Evolutionary conservation across 2,113 vertebrate genomes (phyloP).

Genomic region (Dipodomys spectabilis): DNA sequence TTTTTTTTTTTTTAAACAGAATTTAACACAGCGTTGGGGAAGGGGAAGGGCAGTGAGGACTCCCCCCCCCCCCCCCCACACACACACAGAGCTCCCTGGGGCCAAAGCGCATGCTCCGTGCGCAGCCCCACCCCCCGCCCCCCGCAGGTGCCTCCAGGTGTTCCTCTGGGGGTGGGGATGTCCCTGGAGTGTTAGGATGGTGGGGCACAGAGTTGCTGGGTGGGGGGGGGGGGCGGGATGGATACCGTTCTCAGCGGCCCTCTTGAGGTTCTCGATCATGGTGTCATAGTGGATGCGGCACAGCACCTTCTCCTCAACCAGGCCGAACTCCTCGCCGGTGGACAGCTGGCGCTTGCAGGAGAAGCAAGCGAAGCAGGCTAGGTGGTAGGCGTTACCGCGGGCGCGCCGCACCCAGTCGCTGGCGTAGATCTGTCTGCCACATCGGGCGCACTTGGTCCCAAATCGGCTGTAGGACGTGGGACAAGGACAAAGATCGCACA

Average conservation of each 20-base stretch:
- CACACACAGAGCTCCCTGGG: neutral
- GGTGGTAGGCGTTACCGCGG: slow-evolving; percentile 96
- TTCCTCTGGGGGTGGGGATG: neutral
- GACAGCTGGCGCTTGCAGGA: slow-evolving; percentile 98
- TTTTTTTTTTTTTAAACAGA: too few relatives aligned
- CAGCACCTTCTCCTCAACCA: slow-evolving; percentile 98
- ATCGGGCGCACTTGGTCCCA: slow-evolving; percentile 98
- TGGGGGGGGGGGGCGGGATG: neutral
- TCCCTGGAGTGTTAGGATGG: neutral
- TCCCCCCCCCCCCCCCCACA: too few relatives aligned
- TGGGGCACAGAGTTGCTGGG: neutral
- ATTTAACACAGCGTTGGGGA: too few relatives aligned
- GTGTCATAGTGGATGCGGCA: slow-evolving; percentile 99
- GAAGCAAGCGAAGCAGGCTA: slow-evolving; percentile 98
- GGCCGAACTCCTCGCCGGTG: slow-evolving; percentile 97
- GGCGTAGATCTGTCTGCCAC: slow-evolving; percentile 97
- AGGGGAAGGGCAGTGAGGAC: neutral
- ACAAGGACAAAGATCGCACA: neutral
- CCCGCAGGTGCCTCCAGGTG: neutral
- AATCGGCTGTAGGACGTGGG: slow-evolving; percentile 92
- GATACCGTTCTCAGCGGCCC: slow-evolving; percentile 96
- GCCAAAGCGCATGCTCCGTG: neutral
- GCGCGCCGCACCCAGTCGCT: slow-evolving; percentile 98
- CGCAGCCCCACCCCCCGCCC: neutral
- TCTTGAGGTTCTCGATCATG: slow-evolving; percentile 98